A percentile compares a stretch with the other conserved stretches of the same genome.
phyloP scores from a whole-genome alignment of 2,888 invertebrate genomes.

The Colletes collaris region DNA sequence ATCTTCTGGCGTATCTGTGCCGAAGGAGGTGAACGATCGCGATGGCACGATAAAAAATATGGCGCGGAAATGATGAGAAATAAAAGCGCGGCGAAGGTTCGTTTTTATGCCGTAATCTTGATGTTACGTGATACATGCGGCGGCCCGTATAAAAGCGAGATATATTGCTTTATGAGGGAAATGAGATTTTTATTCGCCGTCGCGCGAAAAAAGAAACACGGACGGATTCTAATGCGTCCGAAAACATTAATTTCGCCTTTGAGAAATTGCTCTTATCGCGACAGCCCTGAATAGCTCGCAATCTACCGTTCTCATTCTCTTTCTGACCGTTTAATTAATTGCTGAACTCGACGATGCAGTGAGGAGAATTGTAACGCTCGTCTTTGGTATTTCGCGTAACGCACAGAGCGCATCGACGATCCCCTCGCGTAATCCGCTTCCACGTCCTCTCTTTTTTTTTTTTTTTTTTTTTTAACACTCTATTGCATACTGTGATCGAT shows the following conservation, averaged over 20 bases:
- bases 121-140: slow-evolving; percentile 40
- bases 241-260: slow-evolving; percentile 29
- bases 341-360: background rate
- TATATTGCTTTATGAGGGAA: slow-evolving; percentile 41
- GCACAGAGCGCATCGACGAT: background rate
- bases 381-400: background rate
- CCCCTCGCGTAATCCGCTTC: background rate
- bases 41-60: slow-evolving; percentile 48
- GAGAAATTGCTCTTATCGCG: slow-evolving; percentile 22
- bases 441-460: background rate
- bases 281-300: background rate
- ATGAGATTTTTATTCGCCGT: slow-evolving; percentile 40
- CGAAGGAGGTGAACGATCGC: slow-evolving; percentile 26
- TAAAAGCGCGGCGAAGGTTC: slow-evolving; percentile 46
- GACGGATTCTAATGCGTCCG: slow-evolving; percentile 19
- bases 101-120: slow-evolving; percentile 61
- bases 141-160: slow-evolving; percentile 25
- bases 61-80: slow-evolving; percentile 50
- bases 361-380: background rate
- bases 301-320: background rate
- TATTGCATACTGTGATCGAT: too few relatives aligned
- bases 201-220: background rate
- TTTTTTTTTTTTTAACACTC: too few relatives aligned
- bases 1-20: slow-evolving; percentile 25
- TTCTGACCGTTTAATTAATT: slow-evolving; percentile 1